Conservation (phyloP, 2,113 vertebrate genomes). For the Barnardius zonarius region DNA sequence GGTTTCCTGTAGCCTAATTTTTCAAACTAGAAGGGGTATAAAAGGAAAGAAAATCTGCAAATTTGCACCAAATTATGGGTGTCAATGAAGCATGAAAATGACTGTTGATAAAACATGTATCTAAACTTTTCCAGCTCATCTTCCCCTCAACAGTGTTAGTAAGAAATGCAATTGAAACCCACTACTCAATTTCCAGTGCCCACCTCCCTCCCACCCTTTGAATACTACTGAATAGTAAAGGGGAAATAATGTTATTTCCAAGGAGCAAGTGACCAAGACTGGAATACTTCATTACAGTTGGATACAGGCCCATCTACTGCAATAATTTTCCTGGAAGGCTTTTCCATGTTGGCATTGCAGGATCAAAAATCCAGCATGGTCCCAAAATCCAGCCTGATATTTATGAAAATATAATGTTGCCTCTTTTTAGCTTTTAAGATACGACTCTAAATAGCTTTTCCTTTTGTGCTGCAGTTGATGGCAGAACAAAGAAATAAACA, state of each 20-base stretch:
- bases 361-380: background rate
- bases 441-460: background rate
- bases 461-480: background rate
- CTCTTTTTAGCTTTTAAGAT: background rate
- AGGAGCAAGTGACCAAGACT: background rate
- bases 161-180: background rate
- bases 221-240: background rate
- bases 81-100: background rate
- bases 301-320: background rate
- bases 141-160: background rate
- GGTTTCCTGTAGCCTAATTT: slow-evolving; percentile 86
- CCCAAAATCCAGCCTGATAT: background rate
- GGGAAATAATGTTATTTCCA: background rate
- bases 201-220: background rate
- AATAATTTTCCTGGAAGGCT: background rate
- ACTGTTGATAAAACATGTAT: background rate
- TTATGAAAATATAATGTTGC: background rate
- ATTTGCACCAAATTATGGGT: background rate
- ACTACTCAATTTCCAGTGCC: background rate
- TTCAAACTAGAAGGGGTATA: slow-evolving; percentile 80
- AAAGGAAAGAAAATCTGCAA: background rate
- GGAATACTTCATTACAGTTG: background rate
- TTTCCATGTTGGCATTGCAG: background rate
- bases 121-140: background rate
- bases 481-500: background rate